Base-by-base conservation (phyloP, 2,888 invertebrate genomes). In the Hypercompe scribonia region DNA sequence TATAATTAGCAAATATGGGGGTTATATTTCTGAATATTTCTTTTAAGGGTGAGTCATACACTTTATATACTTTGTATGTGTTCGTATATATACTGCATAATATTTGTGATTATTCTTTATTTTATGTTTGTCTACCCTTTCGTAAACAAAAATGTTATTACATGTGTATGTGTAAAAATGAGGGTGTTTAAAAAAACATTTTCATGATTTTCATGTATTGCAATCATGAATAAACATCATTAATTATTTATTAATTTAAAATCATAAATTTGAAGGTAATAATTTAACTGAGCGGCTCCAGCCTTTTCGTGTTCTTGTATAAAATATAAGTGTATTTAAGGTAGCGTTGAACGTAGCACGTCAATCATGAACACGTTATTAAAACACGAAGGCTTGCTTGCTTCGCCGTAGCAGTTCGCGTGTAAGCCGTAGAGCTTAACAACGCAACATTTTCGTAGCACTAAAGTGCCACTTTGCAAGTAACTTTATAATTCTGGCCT, bases 401-500 rank as follows among this genome's bases (percentile, higher is more conserved):
- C 72, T 69, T 70, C 73, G 66, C 21, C 65, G 70, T 73, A 73
- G 73, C 73, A 72, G 65, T n/a, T 68, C 58, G 58, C 65, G 72
- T 81, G 79, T 82, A 79, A 68, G 74, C 66, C 71, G 67, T 70
- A 71, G 70, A 70, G 74, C 75, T 81, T 79, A 75, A 82, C 84
- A 76, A 73, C 77, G 77, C 68, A 78, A 71, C 81, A 79, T 77
- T 82, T 81, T 78, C 75, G 77, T 73, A 73, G 80, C 78, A 73
- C 73, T 67, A 77, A 84, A 83, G 84, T 83, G 79, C 50, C 80
- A 83, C 83, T 82, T 83, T 76, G 70, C 50, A 76, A 82, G 72
- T 82, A 84, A 84, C 83, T 83, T 83, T 82, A 78, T 83, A 83
- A 84, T 83, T 82, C 83, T 78, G 65, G 71, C 75, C 68, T n/a